Evolutionary conservation across 2,797 vertebrate species (phyloP).

Genomic region (Holocentrus rufus): DNA sequence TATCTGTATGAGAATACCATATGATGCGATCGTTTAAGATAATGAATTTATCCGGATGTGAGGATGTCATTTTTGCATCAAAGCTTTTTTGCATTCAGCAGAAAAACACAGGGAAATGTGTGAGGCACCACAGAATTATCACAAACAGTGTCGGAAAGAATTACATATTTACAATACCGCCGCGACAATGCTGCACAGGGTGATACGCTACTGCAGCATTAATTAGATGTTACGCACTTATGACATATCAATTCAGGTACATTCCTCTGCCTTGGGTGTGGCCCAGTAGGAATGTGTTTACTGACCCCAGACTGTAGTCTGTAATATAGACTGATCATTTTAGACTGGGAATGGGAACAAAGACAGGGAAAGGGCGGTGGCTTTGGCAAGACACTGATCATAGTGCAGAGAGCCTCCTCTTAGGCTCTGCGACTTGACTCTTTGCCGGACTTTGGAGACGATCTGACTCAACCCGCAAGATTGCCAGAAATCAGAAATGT

Average conservation of each 20-base stretch:
- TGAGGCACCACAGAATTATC: neutral
- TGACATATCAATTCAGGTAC: constrained; percentile 59
- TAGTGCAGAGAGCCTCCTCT: constrained; percentile 52
- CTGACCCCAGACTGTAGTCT: constrained; percentile 66
- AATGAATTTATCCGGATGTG: neutral
- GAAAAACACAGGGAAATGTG: neutral
- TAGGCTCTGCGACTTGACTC: constrained; percentile 34
- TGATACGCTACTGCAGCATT: neutral
- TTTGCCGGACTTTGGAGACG: constrained; percentile 48
- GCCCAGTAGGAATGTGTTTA: constrained; percentile 50
- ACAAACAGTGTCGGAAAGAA: constrained; percentile 9
- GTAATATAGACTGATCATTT: constrained; percentile 66
- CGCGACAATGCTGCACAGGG: constrained; percentile 14
- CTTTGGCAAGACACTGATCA: constrained; percentile 60
- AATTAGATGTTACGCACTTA: constrained; percentile 25
- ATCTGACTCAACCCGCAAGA: constrained; percentile 52
- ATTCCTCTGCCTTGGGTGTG: constrained; percentile 70
- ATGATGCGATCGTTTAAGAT: constrained; percentile 9
- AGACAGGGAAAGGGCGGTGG: constrained; percentile 72
- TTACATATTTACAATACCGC: constrained; percentile 13
- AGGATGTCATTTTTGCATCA: neutral
- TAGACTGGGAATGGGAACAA: constrained; percentile 67
- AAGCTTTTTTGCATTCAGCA: no score
- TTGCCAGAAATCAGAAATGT: constrained; percentile 30
- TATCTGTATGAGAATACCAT: constrained; percentile 6